Base-by-base conservation (phyloP, 2,888 invertebrate genomes). In the Lithophane ornitopus region DNA sequence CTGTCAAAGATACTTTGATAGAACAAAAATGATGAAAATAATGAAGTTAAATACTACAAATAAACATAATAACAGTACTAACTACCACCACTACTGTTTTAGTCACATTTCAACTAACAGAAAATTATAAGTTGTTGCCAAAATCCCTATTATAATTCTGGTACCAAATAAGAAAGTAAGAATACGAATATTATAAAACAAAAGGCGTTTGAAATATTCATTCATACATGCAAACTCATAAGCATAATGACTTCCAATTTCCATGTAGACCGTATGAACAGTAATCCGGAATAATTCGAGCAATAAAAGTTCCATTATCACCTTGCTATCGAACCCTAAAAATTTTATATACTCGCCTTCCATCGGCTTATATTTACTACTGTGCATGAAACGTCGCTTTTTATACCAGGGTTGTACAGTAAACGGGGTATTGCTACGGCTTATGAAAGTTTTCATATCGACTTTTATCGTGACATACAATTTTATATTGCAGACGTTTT, bases 391-490 rank as follows among this genome's bases (percentile, higher is more conserved):
- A 86, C 74, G 84, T 80, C 82, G 67, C 84, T 81, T 86, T 89
- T 90, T 90, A 90, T 90, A 86, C 82, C 80, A 86, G 82, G 83
- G 54, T 82, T 87, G 87, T 88, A 87, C 86, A 89, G 87, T 89
- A 91, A 90, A 90, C 86, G 80, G 79, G 74, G 86, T 88, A 91
- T 90, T 88, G 89, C 88, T 87, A 83, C 81, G 79, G 81, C 88
- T 89, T 92, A 92, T 92, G 89, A 92, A 92, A 92, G 86, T 91
- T 92, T 91, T 91, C 91, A 91, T 92, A 91, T 90, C 87, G 89
- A 81, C 85, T 86, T 90, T 91, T 91, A 92, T 90, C 88, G 91
- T 86, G 87, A 88, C 86, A 87, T 85, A 86, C 87, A 86, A 87
- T 88, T 87, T 87, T 84, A 87, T 88, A 88, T 86, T 80, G 82